Percentiles rank a stretch among this genome's conserved stretches.
These are phyloP conservation scores for Teinopalpus imperialis DNA, from an alignment of 2,888 invertebrate species.

Conservation along the genomic window DNA sequence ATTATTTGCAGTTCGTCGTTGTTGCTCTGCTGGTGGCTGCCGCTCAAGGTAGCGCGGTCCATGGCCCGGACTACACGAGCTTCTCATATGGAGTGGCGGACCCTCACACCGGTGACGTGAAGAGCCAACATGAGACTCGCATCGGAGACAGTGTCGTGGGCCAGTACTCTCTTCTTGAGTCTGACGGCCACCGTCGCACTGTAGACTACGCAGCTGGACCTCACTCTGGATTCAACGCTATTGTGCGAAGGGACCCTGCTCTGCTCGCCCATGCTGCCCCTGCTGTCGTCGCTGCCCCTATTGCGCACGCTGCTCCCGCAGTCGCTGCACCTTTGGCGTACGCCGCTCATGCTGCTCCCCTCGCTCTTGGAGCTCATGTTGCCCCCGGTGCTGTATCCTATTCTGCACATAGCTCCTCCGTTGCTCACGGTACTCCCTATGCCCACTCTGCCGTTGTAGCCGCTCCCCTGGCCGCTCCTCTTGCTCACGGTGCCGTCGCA, in stretches of 20 bases:
- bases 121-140: constrained; percentile 82
- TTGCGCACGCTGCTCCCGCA: constrained; percentile 37
- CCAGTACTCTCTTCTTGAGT: constrained; percentile 76
- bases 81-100: constrained; percentile 74
- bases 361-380: constrained; percentile 35
- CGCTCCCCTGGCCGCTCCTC: no score
- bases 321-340: constrained; percentile 36
- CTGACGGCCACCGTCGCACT: constrained; percentile 84
- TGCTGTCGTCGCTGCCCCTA: constrained; percentile 31
- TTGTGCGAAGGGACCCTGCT: constrained; percentile 76
- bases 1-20: constrained; percentile 45
- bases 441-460: constrained; percentile 34
- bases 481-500: constrained; percentile 34
- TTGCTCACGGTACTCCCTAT: not conserved
- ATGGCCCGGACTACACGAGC: constrained; percentile 66
- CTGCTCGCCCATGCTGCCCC: constrained; percentile 44
- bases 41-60: constrained; percentile 35
- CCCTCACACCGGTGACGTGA: constrained; percentile 73
- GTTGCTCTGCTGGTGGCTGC: constrained; percentile 31
- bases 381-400: constrained; percentile 27
- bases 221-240: constrained; percentile 80
- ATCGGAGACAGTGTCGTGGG: constrained; percentile 83
- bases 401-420: not conserved
- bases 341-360: constrained; percentile 34
- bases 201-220: constrained; percentile 83